Conservation (phyloP, 2,113 vertebrate genomes). For the Jacana jacana region DNA sequence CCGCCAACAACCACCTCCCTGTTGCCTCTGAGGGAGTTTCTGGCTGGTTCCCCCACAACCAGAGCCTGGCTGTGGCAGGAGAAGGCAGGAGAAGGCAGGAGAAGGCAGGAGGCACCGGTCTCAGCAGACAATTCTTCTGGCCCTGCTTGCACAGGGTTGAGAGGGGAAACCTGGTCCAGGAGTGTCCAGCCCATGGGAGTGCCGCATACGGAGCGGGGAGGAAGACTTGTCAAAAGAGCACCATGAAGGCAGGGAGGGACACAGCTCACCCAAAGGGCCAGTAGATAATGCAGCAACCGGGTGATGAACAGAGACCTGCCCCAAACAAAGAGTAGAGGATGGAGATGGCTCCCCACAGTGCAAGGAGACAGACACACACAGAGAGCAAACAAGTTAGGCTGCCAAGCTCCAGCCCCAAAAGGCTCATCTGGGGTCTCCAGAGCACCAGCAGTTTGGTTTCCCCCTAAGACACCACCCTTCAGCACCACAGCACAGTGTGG, state of each 20-base stretch:
- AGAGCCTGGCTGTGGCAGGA: neutral
- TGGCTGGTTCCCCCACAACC: accelerated
- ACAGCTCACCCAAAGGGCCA: neutral
- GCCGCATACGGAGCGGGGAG: accelerated
- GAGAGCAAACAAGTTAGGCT: neutral
- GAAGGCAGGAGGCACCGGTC: neutral
- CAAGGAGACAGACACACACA: too few species aligned
- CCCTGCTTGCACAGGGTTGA: accelerated
- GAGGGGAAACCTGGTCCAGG: neutral
- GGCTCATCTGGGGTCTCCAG: neutral
- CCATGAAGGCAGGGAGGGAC: neutral
- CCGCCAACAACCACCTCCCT: too few species aligned
- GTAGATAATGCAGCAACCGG: neutral
- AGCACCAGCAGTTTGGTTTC: neutral
- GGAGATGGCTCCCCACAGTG: neutral
- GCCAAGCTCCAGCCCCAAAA: neutral
- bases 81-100: too few species aligned
- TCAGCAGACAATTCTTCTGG: neutral
- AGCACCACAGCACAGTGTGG: accelerated
- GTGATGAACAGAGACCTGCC: neutral
- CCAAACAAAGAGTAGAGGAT: neutral
- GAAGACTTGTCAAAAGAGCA: neutral
- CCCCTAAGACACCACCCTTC: neutral
- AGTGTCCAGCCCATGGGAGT: neutral
- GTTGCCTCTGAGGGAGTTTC: neutral